Evolutionary conservation across 2,113 vertebrate genomes (phyloP).

Genomic region (Crocuta crocuta): DNA sequence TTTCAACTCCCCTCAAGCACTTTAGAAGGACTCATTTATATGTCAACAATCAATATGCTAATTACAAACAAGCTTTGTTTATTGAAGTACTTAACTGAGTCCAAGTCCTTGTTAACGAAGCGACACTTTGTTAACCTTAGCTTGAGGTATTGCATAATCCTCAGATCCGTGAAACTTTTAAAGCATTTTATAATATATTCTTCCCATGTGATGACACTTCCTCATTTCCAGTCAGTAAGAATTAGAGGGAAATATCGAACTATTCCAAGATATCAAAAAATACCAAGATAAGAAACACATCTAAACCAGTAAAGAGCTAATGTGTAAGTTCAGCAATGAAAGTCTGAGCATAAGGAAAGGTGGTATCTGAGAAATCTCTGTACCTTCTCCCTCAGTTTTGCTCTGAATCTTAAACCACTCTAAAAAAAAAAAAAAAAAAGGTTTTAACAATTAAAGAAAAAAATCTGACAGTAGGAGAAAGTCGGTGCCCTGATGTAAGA

Average conservation of each 20-base stretch:
- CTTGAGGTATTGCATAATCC: background rate
- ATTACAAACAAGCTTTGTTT: constrained; percentile 58
- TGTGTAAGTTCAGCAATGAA: background rate
- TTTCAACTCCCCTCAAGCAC: background rate
- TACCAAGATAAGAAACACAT: background rate
- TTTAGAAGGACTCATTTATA: constrained; percentile 46
- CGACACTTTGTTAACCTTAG: constrained; percentile 9
- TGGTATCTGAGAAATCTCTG: background rate
- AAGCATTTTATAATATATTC: constrained; percentile 39
- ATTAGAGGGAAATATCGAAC: background rate
- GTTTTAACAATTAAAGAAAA: background rate
- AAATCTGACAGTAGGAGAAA: constrained; percentile 20
- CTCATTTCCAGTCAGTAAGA: background rate
- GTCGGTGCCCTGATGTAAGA: background rate
- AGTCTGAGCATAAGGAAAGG: background rate
- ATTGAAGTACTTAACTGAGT: constrained; percentile 54
- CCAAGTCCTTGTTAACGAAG: constrained; percentile 42
- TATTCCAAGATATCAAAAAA: background rate
- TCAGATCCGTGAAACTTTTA: constrained; percentile 3
- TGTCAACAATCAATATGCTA: constrained; percentile 71
- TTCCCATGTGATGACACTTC: background rate
- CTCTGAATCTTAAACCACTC: background rate
- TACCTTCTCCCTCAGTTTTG: background rate
- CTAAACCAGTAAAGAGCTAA: background rate
- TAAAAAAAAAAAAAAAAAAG: background rate